Conservation (phyloP, 2,888 invertebrate genomes). For the Morpho helenor region DNA sequence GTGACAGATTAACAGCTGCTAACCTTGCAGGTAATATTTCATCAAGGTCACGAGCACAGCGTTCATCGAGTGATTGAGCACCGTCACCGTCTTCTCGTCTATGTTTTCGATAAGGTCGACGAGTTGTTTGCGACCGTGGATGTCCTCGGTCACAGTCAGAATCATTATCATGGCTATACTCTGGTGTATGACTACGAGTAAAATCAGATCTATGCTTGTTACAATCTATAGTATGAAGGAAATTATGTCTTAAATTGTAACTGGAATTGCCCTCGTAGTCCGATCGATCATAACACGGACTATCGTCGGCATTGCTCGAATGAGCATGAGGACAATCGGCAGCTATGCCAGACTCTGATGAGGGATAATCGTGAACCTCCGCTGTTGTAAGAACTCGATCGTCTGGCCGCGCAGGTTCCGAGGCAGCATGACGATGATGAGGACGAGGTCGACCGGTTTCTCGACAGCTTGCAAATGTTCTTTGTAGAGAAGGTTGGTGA, state of each 20-base stretch:
- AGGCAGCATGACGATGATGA: conserved; percentile 65
- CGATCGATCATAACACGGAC: conserved; percentile 68
- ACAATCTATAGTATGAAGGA: conserved; percentile 64
- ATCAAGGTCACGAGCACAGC: conserved; percentile 70
- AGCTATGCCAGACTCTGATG: conserved; percentile 76
- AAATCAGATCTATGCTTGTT: conserved; percentile 62
- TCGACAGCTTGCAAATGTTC: conserved; percentile 69
- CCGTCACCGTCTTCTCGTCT: conserved; percentile 67
- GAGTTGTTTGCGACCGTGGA: conserved; percentile 60
- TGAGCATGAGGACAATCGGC: conserved; percentile 73
- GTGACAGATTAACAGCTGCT: conserved; percentile 68
- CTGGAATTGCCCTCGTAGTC: conserved; percentile 69
- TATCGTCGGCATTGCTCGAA: conserved; percentile 68
- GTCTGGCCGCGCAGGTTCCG: conserved; percentile 70
- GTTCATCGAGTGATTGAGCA: conserved; percentile 69
- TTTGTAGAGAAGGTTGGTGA: conserved; percentile 73
- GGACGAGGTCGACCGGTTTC: conserved; percentile 61
- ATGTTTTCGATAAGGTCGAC: conserved; percentile 59
- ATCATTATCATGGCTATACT: conserved; percentile 59
- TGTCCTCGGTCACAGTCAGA: conserved; percentile 62
- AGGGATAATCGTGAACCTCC: conserved; percentile 75
- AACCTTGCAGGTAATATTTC: conserved; percentile 73
- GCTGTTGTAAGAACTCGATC: conserved; percentile 70
- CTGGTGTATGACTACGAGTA: conserved; percentile 68
- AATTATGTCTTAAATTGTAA: conserved; percentile 64